Evolutionary conservation across 2,888 invertebrate genomes (phyloP), one percentile per base, ranked within the genome.

Genomic region (Noctuana brunneofusca): DNA sequence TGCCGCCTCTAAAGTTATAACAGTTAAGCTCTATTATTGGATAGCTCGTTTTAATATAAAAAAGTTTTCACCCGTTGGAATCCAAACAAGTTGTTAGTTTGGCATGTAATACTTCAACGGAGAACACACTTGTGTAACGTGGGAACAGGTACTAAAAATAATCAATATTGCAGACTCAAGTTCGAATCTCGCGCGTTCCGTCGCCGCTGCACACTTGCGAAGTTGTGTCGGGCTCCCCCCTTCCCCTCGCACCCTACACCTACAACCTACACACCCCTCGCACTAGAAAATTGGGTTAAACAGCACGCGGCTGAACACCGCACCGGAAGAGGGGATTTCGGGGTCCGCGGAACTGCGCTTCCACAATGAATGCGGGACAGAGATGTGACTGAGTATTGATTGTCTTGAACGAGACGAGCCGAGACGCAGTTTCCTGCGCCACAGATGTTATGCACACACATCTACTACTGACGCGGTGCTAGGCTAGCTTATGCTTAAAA

Each of bases 261-360:
- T 35, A 35, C 24, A 24, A n/a, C 24, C 24, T 5, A 2, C 35
- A 79, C 79, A 79, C 86, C 87, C 86, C 86, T 83, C 80, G 79
- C 76, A 81, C 87, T 85, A 87, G 87, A 87, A 89, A 89, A 89
- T 89, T 89, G 88, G 90, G 90, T 90, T 89, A 89, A 88, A 89
- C 83, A 89, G 86, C 83, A 87, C 84, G 86, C 88, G 83, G 84
- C 80, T 84, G 81, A 81, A 84, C 82, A 79, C 80, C 84, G 82
- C 80, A 83, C 81, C 86, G 87, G 87, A 87, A 86, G 85, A 84
- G 86, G 87, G 87, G 86, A 85, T 84, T 87, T 88, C 77, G 83
- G 87, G 84, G 80, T 81, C 84, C 83, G 78, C 80, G 83, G 79
- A 81, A 86, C 80, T 87, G 84, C 85, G 87, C 83, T 87, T 87